phyloP scores from a whole-genome alignment of 2,888 invertebrate genomes.

The Tetragonula carbonaria region DNA sequence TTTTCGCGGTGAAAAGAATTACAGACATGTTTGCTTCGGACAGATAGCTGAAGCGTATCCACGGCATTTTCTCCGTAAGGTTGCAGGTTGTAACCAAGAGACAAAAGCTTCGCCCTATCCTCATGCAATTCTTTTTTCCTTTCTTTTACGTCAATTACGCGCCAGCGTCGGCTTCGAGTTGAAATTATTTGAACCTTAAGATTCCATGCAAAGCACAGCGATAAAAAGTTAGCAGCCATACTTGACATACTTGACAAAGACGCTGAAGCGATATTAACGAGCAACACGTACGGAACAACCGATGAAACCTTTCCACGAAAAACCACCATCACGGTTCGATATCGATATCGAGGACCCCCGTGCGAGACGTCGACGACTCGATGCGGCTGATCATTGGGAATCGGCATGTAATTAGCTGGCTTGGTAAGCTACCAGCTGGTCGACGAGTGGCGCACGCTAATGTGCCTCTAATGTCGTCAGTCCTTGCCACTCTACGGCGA shows the following conservation, averaged over 20 bases:
- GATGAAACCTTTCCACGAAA: conserved; percentile 66
- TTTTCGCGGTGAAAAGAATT: conserved; percentile 59
- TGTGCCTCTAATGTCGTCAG: conserved; percentile 80
- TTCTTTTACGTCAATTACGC: too few relatives aligned
- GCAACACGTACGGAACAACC: too few relatives aligned
- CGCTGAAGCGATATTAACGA: background rate
- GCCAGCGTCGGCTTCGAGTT: too few relatives aligned
- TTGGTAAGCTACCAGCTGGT: conserved; percentile 78
- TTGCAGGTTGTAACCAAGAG: background rate
- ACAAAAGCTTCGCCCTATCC: conserved; percentile 30
- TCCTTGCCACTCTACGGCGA: background rate
- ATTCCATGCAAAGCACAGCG: background rate
- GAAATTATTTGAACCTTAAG: background rate
- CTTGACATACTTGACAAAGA: conserved; percentile 12
- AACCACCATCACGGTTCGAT: conserved; percentile 32
- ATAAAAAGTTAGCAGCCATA: too few relatives aligned
- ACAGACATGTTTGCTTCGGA: conserved; percentile 45
- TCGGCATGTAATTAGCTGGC: conserved; percentile 79
- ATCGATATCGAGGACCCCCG: conserved; percentile 56
- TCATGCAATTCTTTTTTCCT: too few relatives aligned
- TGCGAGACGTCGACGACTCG: conserved; percentile 52
- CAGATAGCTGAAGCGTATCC: conserved; percentile 46
- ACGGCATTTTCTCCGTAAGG: conserved; percentile 37
- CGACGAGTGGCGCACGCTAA: conserved; percentile 79
- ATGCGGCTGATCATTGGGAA: conserved; percentile 73